Conservation (phyloP, 2,797 vertebrate species). For the Ambastaia sidthimunki region DNA sequence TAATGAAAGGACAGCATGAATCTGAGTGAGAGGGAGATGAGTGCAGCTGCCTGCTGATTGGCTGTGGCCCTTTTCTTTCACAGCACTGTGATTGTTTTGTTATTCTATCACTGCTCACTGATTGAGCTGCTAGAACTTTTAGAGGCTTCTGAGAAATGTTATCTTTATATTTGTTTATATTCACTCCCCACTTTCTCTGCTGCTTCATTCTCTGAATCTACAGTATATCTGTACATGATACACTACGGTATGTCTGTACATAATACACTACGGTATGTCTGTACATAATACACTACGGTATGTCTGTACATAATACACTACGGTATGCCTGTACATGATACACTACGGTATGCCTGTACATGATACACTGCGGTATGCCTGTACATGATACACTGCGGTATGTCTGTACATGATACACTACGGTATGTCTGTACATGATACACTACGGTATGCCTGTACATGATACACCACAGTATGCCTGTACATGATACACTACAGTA, state of each 20-base stretch:
- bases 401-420: no score
- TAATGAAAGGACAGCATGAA: conserved; percentile 34
- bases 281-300: not conserved
- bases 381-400: no score
- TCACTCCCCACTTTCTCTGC: conserved; percentile 3
- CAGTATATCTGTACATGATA: not conserved
- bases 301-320: no score
- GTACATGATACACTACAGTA: no score
- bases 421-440: no score
- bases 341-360: no score
- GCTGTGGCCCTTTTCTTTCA: not conserved
- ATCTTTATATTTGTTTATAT: not conserved
- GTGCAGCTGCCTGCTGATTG: conserved; percentile 1
- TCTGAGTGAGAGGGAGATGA: conserved; percentile 17
- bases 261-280: no score
- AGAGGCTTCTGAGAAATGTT: not conserved
- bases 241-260: no score
- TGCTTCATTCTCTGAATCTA: not conserved
- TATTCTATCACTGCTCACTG: not conserved
- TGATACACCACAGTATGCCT: no score
- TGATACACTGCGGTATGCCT: no score
- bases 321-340: no score
- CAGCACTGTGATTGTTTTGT: not conserved
- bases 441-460: no score
- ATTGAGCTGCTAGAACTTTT: not conserved